Base-by-base conservation (phyloP, 2,797 vertebrate genomes). In the Gobio occitaniae region DNA sequence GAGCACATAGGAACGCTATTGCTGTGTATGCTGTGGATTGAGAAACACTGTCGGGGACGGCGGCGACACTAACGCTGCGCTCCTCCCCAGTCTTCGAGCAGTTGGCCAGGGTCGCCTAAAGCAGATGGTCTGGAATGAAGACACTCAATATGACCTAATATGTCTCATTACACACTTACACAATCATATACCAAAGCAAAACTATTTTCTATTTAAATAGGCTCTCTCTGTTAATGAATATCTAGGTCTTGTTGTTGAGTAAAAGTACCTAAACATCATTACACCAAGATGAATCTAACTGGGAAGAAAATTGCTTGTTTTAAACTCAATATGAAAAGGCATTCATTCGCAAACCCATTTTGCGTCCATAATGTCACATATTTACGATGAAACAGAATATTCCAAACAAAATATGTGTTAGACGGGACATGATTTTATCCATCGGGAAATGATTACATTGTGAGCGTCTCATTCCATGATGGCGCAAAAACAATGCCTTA, bases 101-200 rank as follows among this genome's bases (percentile, higher is more conserved):
- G 90, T 94, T 94, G 94, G 93, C 93, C 91, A 90, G 90, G 88
- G 89, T 93, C 92, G 90, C 92, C 82, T 89, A 86, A 93, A 95
- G 92, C 94, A 95, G 95, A 96, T 96, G 95, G 93, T 72, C 82
- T 91, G 89, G 90, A 93, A 91, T 90, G 90, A 88, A 90, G 89
- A 81, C 90, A 91, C 86, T 86, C 80, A 47, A 71, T 86, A 87
- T 86, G 69, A 91, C 89, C 83, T 83, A 75, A 87, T 76, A 86
- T 71, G 50, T 88, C 85, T 86, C 75, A 86, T 87, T 87, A 38
- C 87, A 85, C 89, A 74, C 68, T 69, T 66, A 80, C 79, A 84
- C 47, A 78, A 80, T 79, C 71, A 88, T 70, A 77, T 61, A 69
- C 74, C 2, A 10, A 36, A 79, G 54, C 68, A 19, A 10, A 44